phyloP scores from a whole-genome alignment of 2,113 vertebrate species.

The Sula dactylatra region DNA sequence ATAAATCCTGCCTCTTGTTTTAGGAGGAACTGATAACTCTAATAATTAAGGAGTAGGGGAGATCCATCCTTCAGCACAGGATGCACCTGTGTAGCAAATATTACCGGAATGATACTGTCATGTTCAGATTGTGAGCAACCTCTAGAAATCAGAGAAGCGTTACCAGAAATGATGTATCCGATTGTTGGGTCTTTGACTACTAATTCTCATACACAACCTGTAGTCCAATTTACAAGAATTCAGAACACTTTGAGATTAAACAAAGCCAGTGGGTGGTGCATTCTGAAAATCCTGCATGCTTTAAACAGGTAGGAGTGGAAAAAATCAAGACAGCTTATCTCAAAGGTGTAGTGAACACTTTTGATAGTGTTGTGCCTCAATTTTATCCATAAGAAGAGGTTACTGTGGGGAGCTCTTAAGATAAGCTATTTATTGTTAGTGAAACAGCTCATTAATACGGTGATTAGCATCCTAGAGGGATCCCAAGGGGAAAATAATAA shows the following conservation, averaged over 20 bases:
- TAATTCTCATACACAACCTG: not conserved
- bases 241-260: not conserved
- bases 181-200: not conserved
- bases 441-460: slow-evolving; percentile 20
- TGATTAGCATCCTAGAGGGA: slow-evolving; percentile 31
- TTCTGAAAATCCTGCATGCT: not conserved
- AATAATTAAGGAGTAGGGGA: not conserved
- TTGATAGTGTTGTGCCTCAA: not conserved
- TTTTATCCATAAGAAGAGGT: slow-evolving; percentile 9
- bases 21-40: not conserved
- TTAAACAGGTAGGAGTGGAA: not conserved
- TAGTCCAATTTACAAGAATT: not conserved
- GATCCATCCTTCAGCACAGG: not conserved
- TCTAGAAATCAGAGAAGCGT: not conserved
- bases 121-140: not conserved
- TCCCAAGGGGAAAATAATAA: slow-evolving; percentile 24
- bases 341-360: not conserved
- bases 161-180: not conserved
- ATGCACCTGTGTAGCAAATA: not conserved
- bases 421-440: slow-evolving; percentile 34
- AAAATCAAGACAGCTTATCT: not conserved
- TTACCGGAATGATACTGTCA: not conserved
- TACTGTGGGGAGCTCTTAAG: not conserved
- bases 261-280: not conserved
- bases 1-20: not conserved